A percentile compares a stretch with the other conserved stretches of the same genome.
Evolutionary conservation across 2,113 vertebrate species (phyloP).

Genomic region (Rhinichthys klamathensis): DNA sequence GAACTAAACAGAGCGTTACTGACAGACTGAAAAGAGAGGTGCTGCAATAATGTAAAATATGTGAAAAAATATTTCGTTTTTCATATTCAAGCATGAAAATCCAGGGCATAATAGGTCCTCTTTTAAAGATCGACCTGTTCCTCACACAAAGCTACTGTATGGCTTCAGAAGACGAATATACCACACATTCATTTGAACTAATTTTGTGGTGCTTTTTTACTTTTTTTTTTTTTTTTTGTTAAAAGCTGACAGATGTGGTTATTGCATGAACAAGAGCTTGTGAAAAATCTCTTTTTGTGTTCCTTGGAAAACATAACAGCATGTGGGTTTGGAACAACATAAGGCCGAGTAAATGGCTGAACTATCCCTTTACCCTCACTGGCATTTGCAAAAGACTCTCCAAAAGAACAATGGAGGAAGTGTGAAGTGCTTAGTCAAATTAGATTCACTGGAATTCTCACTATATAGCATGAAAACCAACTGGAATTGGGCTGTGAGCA

Average conservation of each 20-base stretch:
- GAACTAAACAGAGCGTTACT: too few species aligned
- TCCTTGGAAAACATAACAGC: neutral
- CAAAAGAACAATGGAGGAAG: neutral
- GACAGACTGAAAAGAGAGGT: too few species aligned
- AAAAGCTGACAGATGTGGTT: neutral
- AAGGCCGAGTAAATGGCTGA: neutral
- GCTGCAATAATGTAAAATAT: too few species aligned
- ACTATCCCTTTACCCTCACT: constrained; percentile 18
- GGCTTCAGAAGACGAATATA: neutral
- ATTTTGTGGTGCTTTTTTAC: neutral
- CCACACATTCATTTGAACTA: neutral
- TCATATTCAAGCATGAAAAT: too few species aligned
- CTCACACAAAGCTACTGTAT: neutral
- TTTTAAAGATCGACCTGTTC: neutral
- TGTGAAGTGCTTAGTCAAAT: constrained; percentile 17
- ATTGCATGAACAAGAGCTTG: neutral
- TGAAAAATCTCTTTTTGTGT: neutral
- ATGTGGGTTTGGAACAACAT: neutral
- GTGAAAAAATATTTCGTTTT: too few species aligned
- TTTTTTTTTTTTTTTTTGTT: neutral
- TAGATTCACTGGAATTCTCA: neutral
- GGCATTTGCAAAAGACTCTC: constrained; percentile 33
- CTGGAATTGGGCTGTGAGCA: neutral
- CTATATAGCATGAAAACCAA: neutral
- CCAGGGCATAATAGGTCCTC: too few species aligned